These are phyloP conservation scores for Carduelis carduelis DNA, from an alignment of 2,797 vertebrate genomes.

Conservation along the genomic window DNA sequence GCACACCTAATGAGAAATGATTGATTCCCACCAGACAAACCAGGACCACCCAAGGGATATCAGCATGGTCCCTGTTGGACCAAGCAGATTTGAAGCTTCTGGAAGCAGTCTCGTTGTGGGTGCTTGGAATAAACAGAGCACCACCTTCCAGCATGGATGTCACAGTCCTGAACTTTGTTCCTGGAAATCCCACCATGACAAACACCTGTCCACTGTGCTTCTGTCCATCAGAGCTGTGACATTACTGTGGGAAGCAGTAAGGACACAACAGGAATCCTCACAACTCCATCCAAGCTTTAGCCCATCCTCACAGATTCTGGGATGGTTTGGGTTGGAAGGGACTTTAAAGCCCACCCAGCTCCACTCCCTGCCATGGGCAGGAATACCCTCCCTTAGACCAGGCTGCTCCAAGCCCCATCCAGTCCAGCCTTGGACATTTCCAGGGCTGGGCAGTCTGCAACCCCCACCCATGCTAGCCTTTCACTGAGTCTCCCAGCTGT, in stretches of 20 bases:
- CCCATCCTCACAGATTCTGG: not conserved
- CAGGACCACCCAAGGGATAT: not conserved
- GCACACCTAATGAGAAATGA: not conserved
- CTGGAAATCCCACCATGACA: not conserved
- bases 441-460: not conserved
- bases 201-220: not conserved
- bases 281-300: not conserved
- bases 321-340: not conserved
- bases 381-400: not conserved
- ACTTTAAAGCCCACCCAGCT: not conserved
- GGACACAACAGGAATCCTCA: not conserved
- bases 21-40: not conserved
- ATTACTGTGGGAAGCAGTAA: accelerated
- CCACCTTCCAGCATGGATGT: not conserved
- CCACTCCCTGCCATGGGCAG: not conserved
- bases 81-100: not conserved
- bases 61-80: not conserved
- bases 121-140: not conserved
- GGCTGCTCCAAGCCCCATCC: accelerated
- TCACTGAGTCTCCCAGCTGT: not conserved
- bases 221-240: not conserved
- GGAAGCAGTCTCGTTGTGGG: not conserved
- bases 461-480: accelerated
- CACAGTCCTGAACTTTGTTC: not conserved
- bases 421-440: not conserved